Conservation (phyloP, 1,140 invertebrate genomes). For the Olivierus martensii region DNA sequence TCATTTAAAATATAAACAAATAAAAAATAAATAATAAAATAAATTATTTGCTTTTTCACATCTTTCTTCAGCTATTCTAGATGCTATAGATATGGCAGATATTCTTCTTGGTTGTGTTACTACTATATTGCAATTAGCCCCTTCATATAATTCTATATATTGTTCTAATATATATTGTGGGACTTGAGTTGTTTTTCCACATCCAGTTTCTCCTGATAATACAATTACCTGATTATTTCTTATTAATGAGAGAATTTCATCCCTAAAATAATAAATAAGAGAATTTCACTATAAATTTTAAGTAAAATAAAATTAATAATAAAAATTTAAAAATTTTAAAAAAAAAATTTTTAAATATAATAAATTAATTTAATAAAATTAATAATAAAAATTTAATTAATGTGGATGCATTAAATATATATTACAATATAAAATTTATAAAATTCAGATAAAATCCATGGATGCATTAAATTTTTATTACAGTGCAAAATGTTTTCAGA, state of each 20-base stretch:
- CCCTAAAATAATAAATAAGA: not conserved
- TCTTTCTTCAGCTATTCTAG: conserved; percentile 57
- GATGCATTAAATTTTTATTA: too few relatives aligned
- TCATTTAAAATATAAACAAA: too few relatives aligned
- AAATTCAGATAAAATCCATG: too few relatives aligned
- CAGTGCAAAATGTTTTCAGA: too few relatives aligned
- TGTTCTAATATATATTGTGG: conserved; percentile 87
- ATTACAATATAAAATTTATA: too few relatives aligned
- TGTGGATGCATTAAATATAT: too few relatives aligned
- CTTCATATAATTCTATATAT: conserved; percentile 29
- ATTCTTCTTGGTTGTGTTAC: conserved; percentile 76
- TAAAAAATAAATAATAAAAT: too few relatives aligned
- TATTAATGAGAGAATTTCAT: conserved; percentile 54
- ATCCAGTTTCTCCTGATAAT: conserved; percentile 83
- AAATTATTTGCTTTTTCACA: conserved; percentile 23
- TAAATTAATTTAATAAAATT: not conserved
- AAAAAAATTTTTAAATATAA: not conserved
- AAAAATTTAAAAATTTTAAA: not conserved
- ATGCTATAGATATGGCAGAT: conserved; percentile 65
- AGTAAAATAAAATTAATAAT: not conserved
- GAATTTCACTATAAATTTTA: not conserved
- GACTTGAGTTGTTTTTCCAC: conserved; percentile 58
- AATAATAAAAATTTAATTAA: too few relatives aligned
- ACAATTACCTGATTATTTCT: conserved; percentile 75
- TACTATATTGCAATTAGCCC: conserved; percentile 57